phyloP scores from a whole-genome alignment of 2,113 vertebrate species.

The Protobothrops mucrosquamatus region DNA sequence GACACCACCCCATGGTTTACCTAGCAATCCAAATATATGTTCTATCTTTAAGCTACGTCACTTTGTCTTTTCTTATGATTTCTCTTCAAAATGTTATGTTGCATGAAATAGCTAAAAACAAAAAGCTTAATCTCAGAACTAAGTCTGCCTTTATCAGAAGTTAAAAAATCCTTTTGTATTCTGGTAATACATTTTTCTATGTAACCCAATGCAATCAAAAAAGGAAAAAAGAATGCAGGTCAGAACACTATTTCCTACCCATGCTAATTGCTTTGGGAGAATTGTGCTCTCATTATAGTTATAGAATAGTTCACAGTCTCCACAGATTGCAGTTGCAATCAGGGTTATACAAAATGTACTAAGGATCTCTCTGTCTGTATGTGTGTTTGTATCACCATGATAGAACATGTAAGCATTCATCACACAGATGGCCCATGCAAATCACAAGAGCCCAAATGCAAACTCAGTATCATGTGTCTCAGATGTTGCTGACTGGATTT shows the following conservation, averaged over 20 bases:
- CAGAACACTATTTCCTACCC: neutral
- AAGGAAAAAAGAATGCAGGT: neutral
- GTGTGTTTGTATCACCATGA: neutral
- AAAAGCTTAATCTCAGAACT: neutral
- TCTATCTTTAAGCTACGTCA: neutral
- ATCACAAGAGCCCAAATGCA: constrained; percentile 26
- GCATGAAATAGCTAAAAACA: neutral
- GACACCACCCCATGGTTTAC: neutral
- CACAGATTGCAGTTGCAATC: constrained; percentile 3
- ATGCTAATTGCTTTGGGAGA: constrained; percentile 12
- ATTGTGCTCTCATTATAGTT: neutral
- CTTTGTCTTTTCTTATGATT: neutral
- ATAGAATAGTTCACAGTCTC: neutral
- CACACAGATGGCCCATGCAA: constrained; percentile 24
- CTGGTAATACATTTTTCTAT: neutral
- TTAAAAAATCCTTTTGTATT: neutral
- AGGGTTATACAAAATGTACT: constrained; percentile 18
- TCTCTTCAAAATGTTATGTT: neutral
- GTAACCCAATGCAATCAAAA: neutral
- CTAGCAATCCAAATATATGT: neutral
- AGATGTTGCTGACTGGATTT: constrained; percentile 37
- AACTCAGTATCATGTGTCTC: constrained; percentile 30
- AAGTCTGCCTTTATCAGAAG: neutral
- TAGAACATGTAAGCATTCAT: constrained; percentile 23
- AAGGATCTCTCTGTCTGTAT: neutral